Evolutionary conservation across 2,113 vertebrate species (phyloP), one percentile per base, ranked within the genome.

Genomic region (rat (Rattus norvegicus)): DNA sequence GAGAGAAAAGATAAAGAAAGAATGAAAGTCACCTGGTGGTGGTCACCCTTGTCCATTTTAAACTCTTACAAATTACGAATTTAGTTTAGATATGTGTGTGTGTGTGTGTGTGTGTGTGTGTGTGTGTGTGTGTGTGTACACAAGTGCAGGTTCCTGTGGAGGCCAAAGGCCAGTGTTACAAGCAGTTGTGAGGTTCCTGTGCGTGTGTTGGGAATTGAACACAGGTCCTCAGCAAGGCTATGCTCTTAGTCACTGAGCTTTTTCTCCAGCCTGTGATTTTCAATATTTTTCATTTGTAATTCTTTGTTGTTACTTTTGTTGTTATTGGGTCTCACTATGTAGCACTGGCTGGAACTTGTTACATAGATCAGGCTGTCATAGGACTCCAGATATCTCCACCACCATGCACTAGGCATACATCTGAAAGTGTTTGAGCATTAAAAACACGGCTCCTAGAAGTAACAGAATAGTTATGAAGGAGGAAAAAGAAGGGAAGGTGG

Each of bases 21-120:
- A 8, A 54, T 8, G 52, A 54, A 54, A 54, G 85, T 13, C 7
- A n/a, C 73, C 4, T 54, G 72, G 36, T n/a, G 20, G 24, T 52
- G 6, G 63, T 54, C 63, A 0, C 36, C 12, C 28, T 90, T 19
- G 13, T 9, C 69, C 12, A 1, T 26, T 61, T 36, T 0, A n/a
- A 61, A 54, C 26, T 17, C 47, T 80, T 59, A 22, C 7, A 2
- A 5, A 22, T 89, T 88, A 72, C 80, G 56, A 56, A 87, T 39
- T 73, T 87, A 17, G 39, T 24, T n/a, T 81, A 56, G 17, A 20
- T 59, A 4, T 26, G 8, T 20, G 2, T 79, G 12, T 1, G 16
- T 81, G 20, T n/a, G 9, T 56, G 8, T 56, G 2, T 36, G 8
- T 22, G 19, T n/a, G 10, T n/a, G 79, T n/a, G 52, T n/a, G 33